phyloP scores from a whole-genome alignment of 2,113 vertebrate species.

The Hylia prasina region DNA sequence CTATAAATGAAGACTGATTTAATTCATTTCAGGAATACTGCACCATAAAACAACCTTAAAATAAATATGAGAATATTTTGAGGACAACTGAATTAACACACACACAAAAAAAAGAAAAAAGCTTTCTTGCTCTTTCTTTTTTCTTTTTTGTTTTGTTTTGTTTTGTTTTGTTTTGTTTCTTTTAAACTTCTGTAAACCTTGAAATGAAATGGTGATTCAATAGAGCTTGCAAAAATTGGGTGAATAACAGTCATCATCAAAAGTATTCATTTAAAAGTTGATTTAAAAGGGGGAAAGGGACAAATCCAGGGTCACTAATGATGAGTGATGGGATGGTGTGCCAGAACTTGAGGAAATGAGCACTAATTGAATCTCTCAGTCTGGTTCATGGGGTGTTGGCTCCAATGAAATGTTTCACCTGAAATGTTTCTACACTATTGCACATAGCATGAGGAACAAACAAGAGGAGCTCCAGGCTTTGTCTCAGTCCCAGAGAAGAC shows the following conservation, averaged over 20 bases:
- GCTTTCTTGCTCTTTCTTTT: rapidly evolving
- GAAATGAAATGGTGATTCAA: neutral
- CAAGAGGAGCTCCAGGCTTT: neutral
- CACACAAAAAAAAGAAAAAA: neutral
- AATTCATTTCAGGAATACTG: neutral
- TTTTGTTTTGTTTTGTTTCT: neutral
- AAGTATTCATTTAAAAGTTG: neutral
- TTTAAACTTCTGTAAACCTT: neutral
- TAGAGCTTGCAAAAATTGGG: neutral
- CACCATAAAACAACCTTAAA: neutral
- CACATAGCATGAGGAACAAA: rapidly evolving
- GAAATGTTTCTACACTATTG: neutral
- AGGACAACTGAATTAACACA: neutral
- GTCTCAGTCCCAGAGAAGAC: no score
- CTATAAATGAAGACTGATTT: neutral
- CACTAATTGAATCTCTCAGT: neutral
- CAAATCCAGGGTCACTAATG: rapidly evolving
- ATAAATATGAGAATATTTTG: neutral
- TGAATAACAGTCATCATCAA: neutral
- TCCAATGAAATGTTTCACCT: neutral
- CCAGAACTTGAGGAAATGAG: neutral
- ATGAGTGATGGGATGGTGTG: neutral
- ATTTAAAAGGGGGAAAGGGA: neutral
- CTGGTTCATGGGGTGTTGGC: neutral
- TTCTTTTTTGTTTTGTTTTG: no score